Evolutionary conservation across 2,888 invertebrate species (phyloP), one percentile per base, ranked within the genome.

Genomic region (Steromphala cineraria): DNA sequence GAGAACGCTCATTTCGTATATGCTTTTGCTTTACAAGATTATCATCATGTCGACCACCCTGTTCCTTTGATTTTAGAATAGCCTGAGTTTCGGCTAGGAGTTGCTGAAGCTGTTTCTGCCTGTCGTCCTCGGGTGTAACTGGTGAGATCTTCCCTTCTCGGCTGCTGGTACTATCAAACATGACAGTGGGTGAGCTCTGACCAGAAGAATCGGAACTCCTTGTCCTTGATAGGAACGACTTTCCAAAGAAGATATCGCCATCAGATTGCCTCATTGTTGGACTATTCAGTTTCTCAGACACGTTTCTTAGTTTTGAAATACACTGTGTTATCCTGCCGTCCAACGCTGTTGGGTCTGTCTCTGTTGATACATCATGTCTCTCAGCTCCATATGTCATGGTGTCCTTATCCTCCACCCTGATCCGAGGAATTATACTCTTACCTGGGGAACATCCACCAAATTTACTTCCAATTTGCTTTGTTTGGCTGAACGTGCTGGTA

Each of bases 241-340:
- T 77, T 15, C 80, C 84, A 53, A 80, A 83, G 24, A 82, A 81
- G 1, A 71, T 36, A 8, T 82, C 82, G 13, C 52, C 79, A 4
- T 40, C 28, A 19, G 62, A 21, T 19, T 80, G 80, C 21, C 78
- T 81, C 13, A 75, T 53, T 3, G 91, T 90, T 17, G 91, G 91
- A 79, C 90, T 90, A 81, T 91, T 89, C 17, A 93, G 84, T 76
- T 91, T 82, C 74, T 92, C 90, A 0, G 91, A 89, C 2, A 93
- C 93, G 75, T 89, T 91, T 76, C 89, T 88, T 46, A 93, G 83
- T 84, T 92, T 92, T 31, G 89, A 90, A 71, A 93, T 93, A 82
- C 93, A 93, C 17, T 90, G 90, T 0, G 91, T 91, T 86, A 93
- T 91, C 84, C 89, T 90, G 15, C 90, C 91, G 28, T 91, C 91